Base-by-base conservation (phyloP, 1,140 invertebrate genomes). In the Papilio aristodemus region DNA sequence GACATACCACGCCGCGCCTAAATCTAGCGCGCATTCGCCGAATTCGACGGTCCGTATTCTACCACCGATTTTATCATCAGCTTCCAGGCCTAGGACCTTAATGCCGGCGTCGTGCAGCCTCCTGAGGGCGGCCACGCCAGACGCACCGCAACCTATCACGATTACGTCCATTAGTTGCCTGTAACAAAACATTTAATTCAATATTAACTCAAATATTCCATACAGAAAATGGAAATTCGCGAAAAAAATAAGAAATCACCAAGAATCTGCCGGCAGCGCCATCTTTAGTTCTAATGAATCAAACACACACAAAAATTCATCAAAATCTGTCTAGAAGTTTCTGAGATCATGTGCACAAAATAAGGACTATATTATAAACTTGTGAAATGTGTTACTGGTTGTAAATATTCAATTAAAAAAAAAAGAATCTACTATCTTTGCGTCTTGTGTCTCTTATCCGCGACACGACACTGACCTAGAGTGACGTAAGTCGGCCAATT, bases 1-100 rank as follows among this genome's bases (percentile, higher is more conserved):
- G 13, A 8, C 57, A 32, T 72, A 91, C 95, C 95, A 97, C 78
- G 97, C 95, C 19, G 96, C 97, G 5, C 97, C 97, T 13, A 97
- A 71, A 85, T 98, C 97, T 7, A 97, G 87, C 19, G 93, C 85
- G 71, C 92, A 92, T 5, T 93, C 93, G 1, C 92, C 94, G 77
- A 94, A 94, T 17, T 92, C 76, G 1, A 93, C 87, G 0, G 94
- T 94, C 60, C 93, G 70, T n/a, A 96, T 91, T 46, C 95, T 92
- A 3, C 95, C 96, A 9, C 96, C 96, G 62, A 96, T 93, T 70
- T 95, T 92, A 77, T 94, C 87, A 72, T 94, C 93, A 0, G 95
- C 96, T 89, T 97, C 96, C 25, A 96, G 71, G 0, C 86, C 89
- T 0, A 92, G 27, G 0, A 86, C 90, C 37, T 84, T 83, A 17